These are phyloP conservation scores for Danio albolineatus DNA, from an alignment of 2,797 vertebrate species.

Conservation along the genomic window DNA sequence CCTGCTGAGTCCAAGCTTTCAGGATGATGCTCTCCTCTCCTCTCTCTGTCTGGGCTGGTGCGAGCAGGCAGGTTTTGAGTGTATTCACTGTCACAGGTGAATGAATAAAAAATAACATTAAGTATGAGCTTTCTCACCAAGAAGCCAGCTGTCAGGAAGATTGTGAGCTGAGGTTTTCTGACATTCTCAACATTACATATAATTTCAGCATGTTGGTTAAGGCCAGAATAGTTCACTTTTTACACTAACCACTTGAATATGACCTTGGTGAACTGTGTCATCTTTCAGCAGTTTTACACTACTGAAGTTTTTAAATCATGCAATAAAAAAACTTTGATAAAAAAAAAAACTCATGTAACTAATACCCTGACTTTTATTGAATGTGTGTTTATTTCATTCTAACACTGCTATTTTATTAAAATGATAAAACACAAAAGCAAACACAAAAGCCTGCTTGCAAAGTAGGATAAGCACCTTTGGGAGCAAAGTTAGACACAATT, in stretches of 20 bases:
- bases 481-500: too few species aligned
- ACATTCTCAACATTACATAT: conserved; percentile 1
- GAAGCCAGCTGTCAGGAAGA: background rate
- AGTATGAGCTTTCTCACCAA: background rate
- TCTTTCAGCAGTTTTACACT: background rate
- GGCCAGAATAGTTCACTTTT: background rate
- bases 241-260: background rate
- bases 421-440: too few species aligned
- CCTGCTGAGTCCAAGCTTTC: background rate
- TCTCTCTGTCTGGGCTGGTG: conserved; percentile 5
- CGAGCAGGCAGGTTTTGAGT: background rate
- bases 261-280: background rate
- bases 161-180: conserved; percentile 11
- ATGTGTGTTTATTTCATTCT: too few species aligned
- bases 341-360: too few species aligned
- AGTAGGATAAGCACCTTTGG: too few species aligned
- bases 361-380: too few species aligned
- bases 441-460: too few species aligned
- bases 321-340: too few species aligned
- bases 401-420: too few species aligned
- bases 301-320: too few species aligned
- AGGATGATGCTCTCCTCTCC: background rate
- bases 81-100: conserved; percentile 1
- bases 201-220: conserved; percentile 5
- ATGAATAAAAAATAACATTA: conserved; percentile 19